Base-by-base conservation (phyloP, 1,140 invertebrate species). In the Heliconius nattereri region DNA sequence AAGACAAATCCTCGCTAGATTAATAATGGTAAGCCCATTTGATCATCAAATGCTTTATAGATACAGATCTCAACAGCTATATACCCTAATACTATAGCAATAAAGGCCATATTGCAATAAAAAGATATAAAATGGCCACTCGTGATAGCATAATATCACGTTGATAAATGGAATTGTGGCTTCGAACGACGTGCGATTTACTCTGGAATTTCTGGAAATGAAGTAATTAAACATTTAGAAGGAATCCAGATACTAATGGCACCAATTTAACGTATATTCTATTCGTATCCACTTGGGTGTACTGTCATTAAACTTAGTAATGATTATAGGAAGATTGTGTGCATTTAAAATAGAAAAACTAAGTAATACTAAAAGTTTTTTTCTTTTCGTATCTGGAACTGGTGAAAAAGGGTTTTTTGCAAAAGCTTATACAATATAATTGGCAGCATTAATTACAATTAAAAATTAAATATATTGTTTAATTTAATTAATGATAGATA, bases 111-210 rank as follows among this genome's bases (percentile, higher is more conserved):
- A 73, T 23, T 78, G 49, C n/a, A 78, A 66, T 45, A 54, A 70
- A 76, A 16, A 20, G 23, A 71, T 29, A 76, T 70, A 16, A 76
- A 71, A 70, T 45, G 11, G 7, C 29, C 60, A 26, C 8, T 60
- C 74, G 57, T 66, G n/a, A n/a, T 40, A 73, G 49, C 71, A n/a
- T 66, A 78, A 29, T 73, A 78, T 78, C 60, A 74, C 73, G 23
- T 75, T 79, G 78, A 79, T 75, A 79, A 75, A 79, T 79, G 60
- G 66, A 37, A 40, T 29, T 73, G 76, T 66, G 78, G 60, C 37
- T 70, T 60, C 73, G 66, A 71, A 71, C 73, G 57, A 71, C 57
- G 70, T 35, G 49, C 78, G 73, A 79, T 79, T 75, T 71, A 79
- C n/a, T 40, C 23, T 78, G 72, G 60, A 80, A 80, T 80, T 76